phyloP scores from a whole-genome alignment of 2,113 vertebrate species.

The Cromileptes altivelis region DNA sequence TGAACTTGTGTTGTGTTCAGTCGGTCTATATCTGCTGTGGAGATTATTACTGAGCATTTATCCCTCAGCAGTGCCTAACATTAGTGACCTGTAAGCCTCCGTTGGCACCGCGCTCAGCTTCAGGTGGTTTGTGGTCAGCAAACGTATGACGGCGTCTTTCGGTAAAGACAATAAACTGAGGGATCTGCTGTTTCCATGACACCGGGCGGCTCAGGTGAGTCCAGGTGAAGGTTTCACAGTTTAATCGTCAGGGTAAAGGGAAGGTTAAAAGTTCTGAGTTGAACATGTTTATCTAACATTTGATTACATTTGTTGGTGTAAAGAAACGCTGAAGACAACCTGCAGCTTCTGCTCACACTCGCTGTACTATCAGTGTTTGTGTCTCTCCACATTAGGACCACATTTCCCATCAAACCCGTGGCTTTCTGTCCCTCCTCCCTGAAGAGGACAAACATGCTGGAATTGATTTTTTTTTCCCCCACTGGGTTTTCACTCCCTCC shows the following conservation, averaged over 20 bases:
- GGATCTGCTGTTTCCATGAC: background rate
- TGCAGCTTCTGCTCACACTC: too few relatives aligned
- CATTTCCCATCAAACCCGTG: constrained; percentile 1
- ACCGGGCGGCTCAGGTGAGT: background rate
- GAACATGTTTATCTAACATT: background rate
- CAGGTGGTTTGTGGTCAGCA: background rate
- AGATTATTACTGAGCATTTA: background rate
- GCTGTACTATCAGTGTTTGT: background rate
- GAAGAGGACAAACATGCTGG: background rate
- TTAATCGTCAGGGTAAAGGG: background rate
- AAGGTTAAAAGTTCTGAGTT: background rate
- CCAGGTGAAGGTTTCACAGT: background rate
- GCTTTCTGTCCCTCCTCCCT: too few relatives aligned
- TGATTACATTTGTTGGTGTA: background rate
- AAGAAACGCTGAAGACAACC: background rate
- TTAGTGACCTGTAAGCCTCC: constrained; percentile 63
- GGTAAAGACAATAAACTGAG: background rate
- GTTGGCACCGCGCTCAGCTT: constrained; percentile 4
- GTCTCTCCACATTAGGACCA: background rate
- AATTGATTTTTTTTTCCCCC: background rate
- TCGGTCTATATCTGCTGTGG: background rate
- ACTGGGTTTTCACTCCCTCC: too few relatives aligned
- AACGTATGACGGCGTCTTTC: background rate
- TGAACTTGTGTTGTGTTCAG: background rate
- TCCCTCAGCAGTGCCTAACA: constrained; percentile 53